Percentiles rank a stretch among this genome's conserved stretches.
phyloP scores from a whole-genome alignment of 2,113 vertebrate genomes.

The Pristiophorus japonicus region DNA sequence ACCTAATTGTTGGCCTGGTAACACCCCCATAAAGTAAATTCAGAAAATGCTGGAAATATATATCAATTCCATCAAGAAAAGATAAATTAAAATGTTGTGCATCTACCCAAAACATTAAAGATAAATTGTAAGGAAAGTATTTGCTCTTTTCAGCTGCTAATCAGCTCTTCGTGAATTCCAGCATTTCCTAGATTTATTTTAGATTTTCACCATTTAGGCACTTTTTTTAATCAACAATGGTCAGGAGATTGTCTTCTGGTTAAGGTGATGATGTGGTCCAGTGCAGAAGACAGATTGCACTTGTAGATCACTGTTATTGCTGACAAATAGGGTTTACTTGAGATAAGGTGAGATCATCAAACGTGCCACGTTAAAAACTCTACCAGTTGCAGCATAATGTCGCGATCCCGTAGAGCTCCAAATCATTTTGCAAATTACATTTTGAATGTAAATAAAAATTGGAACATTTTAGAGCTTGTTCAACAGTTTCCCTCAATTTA shows the following conservation, averaged over 20 bases:
- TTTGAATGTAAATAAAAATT: neutral
- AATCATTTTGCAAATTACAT: neutral
- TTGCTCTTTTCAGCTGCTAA: neutral
- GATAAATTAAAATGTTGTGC: neutral
- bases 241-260: neutral
- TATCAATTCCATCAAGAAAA: neutral
- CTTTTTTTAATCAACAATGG: neutral
- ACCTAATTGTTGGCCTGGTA: neutral
- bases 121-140: too few species aligned
- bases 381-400: neutral
- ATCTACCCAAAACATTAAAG: neutral
- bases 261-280: neutral
- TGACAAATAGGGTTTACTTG: neutral
- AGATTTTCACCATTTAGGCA: neutral
- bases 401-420: neutral
- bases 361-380: neutral
- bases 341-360: neutral
- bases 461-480: neutral
- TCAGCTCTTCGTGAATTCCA: neutral
- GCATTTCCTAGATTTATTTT: neutral
- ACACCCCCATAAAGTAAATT: neutral
- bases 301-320: neutral
- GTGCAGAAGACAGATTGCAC: neutral
- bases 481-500: slow-evolving; percentile 43
- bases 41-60: neutral